These are phyloP conservation scores for Naso thynnoides DNA, from an alignment of 2,797 vertebrate species.

Conservation along the genomic window DNA sequence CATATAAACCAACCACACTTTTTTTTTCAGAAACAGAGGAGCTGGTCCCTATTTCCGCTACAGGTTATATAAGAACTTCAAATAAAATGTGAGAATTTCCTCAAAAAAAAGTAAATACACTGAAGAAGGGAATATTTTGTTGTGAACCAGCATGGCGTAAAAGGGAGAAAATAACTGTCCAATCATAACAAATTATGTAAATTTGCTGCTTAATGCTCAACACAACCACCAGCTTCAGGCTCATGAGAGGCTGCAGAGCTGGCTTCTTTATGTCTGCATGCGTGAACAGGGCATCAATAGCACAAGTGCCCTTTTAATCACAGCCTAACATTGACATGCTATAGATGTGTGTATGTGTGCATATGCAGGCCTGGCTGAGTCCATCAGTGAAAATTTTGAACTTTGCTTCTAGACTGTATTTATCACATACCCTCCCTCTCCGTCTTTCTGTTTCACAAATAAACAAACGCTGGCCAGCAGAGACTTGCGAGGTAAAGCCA, in stretches of 20 bases:
- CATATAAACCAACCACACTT: too few relatives aligned
- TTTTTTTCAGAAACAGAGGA: too few relatives aligned
- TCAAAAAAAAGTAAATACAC: background rate
- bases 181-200: constrained; percentile 51
- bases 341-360: constrained; percentile 12
- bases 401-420: constrained; percentile 36
- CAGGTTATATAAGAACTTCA: background rate
- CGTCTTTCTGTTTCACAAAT: constrained; percentile 48
- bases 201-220: constrained; percentile 40
- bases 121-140: background rate
- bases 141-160: background rate
- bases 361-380: constrained; percentile 1
- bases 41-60: background rate
- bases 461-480: constrained; percentile 61
- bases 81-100: background rate
- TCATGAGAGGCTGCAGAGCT: background rate
- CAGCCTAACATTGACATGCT: constrained; percentile 16
- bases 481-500: constrained; percentile 60
- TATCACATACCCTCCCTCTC: constrained; percentile 6
- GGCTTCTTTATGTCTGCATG: constrained; percentile 16
- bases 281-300: constrained; percentile 15
- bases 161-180: constrained; percentile 36
- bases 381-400: constrained; percentile 7
- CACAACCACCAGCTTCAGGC: constrained; percentile 17
- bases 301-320: constrained; percentile 38